phyloP scores from a whole-genome alignment of 2,888 invertebrate genomes.

The Temnothorax unifasciatus region DNA sequence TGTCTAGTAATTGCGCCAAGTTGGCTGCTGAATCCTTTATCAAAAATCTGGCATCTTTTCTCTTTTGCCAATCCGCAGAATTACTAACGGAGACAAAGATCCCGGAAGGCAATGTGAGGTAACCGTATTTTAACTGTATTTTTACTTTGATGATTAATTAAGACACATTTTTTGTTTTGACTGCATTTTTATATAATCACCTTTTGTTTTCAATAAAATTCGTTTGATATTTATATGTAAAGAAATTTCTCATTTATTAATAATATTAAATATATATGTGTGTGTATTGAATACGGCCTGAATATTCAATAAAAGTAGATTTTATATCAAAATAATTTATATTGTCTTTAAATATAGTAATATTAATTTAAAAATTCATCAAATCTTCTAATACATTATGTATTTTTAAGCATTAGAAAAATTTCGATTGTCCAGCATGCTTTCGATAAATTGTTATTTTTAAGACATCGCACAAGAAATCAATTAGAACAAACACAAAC shows the following conservation, averaged over 20 bases:
- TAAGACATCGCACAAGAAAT: background rate
- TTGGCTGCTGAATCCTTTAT: conserved; percentile 1
- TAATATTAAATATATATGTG: background rate
- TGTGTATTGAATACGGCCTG: background rate
- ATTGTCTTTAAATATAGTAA: background rate
- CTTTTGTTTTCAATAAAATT: background rate
- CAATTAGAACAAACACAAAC: background rate
- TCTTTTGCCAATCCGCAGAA: background rate
- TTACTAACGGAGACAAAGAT: background rate
- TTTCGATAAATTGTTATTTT: background rate
- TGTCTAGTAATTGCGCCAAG: background rate
- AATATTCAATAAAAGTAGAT: background rate
- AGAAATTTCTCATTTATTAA: background rate
- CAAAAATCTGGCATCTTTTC: conserved; percentile 23
- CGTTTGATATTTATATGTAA: background rate
- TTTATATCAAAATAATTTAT: background rate
- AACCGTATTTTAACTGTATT: background rate
- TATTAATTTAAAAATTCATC: background rate
- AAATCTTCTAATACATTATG: background rate
- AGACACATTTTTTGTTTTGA: background rate
- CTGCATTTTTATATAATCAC: background rate
- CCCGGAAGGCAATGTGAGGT: background rate
- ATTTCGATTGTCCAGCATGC: background rate
- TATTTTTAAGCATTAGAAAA: background rate
- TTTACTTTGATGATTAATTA: background rate